Conservation (phyloP, 2,888 invertebrate species). For the Hololepta plana region DNA sequence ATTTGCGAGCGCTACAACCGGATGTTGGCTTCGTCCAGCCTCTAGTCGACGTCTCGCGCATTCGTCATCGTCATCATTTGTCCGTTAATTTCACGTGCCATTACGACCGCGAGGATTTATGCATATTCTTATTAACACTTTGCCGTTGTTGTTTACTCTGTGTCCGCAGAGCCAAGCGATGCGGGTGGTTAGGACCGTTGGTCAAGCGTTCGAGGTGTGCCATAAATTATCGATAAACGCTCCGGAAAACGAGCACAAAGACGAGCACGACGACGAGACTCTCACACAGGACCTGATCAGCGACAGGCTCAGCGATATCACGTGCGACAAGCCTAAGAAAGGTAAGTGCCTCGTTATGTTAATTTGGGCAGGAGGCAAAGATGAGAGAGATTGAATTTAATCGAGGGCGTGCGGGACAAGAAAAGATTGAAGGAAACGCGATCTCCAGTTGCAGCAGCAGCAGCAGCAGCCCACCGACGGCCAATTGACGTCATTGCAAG, state of each 20-base stretch:
- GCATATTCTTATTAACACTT: slow-evolving; percentile 6
- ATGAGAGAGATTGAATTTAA: no score
- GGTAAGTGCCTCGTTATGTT: slow-evolving; percentile 26
- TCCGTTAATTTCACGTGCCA: no score
- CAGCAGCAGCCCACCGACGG: no score
- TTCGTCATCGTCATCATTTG: neutral
- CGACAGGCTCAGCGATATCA: slow-evolving; percentile 28
- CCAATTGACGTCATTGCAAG: no score
- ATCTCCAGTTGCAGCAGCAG: no score
- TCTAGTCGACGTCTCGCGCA: no score
- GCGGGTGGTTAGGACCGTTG: slow-evolving; percentile 94
- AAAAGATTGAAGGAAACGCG: no score
- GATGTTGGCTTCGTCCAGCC: no score
- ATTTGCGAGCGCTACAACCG: no score
- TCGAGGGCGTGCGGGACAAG: neutral
- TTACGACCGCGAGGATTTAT: neutral
- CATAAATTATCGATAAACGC: slow-evolving; percentile 67
- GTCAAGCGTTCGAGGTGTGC: slow-evolving; percentile 99
- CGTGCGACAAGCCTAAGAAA: slow-evolving; percentile 37
- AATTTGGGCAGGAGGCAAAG: no score
- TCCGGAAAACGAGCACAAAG: slow-evolving; percentile 27
- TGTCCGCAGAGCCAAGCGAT: slow-evolving; percentile 99
- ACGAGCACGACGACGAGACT: slow-evolving; percentile 29
- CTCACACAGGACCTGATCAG: slow-evolving; percentile 28
- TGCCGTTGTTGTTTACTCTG: no score